Percentiles rank a stretch among this genome's conserved stretches.
Evolutionary conservation across 2,113 vertebrate species (phyloP).

Genomic region (Ictidomys tridecemlineatus): DNA sequence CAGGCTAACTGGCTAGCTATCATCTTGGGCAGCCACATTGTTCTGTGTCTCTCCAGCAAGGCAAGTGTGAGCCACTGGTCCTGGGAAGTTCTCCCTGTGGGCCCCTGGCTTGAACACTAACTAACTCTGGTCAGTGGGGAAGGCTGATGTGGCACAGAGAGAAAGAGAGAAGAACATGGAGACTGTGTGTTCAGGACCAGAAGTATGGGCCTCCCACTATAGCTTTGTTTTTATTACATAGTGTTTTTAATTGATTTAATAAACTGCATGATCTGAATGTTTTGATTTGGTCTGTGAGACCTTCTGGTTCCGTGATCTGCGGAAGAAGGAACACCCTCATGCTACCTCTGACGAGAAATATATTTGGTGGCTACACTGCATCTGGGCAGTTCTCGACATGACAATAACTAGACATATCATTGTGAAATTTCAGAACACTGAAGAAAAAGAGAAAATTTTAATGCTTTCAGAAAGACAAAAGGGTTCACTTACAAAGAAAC

Average conservation of each 20-base stretch:
- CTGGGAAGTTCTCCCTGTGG: not conserved
- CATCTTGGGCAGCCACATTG: not conserved
- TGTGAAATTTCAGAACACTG: not conserved
- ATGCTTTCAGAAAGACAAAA: conserved; percentile 38
- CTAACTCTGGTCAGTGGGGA: not conserved
- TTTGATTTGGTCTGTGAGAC: not conserved
- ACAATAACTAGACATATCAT: not conserved
- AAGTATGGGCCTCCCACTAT: not conserved
- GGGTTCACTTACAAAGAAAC: not conserved
- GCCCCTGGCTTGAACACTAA: not conserved
- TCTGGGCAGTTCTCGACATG: not conserved
- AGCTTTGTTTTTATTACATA: not conserved
- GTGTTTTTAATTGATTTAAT: not conserved
- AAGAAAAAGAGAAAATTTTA: not conserved
- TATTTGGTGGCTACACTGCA: not conserved
- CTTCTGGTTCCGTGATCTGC: not conserved
- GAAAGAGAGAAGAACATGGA: not conserved
- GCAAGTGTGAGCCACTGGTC: not conserved
- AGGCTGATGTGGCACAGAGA: not conserved
- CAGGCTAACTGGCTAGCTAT: not conserved
- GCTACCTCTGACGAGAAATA: not conserved
- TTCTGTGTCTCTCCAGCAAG: not conserved
- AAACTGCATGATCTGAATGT: not conserved
- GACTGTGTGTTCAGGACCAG: not conserved
- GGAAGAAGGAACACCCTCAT: not conserved